phyloP scores from a whole-genome alignment of 2,797 vertebrate species.

The Xyrichtys novacula region DNA sequence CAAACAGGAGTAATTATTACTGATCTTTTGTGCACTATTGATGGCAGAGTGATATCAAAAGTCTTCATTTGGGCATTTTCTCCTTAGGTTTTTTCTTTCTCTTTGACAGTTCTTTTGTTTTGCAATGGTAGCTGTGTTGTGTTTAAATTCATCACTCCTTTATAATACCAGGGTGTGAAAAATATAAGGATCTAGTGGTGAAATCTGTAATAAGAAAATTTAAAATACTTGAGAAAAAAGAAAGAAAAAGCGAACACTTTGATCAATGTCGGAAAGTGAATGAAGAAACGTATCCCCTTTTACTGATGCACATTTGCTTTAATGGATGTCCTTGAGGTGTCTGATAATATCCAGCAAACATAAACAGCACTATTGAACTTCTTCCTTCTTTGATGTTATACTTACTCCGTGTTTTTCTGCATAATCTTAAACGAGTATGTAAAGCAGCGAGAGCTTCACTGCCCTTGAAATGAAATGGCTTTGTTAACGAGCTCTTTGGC shows the following conservation, averaged over 20 bases:
- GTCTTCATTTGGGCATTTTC: too few species aligned
- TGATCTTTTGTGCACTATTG: too few species aligned
- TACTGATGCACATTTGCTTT: conserved; percentile 3
- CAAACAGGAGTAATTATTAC: too few species aligned
- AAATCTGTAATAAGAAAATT: too few species aligned
- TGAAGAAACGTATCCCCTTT: conserved; percentile 17
- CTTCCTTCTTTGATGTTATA: not conserved
- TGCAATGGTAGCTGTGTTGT: too few species aligned
- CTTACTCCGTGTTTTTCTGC: not conserved
- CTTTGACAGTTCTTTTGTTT: too few species aligned
- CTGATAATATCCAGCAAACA: not conserved
- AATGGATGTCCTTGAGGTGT: not conserved
- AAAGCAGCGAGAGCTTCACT: conserved; percentile 12
- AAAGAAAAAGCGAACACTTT: not conserved
- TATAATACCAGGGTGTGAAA: too few species aligned
- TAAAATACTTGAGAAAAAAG: too few species aligned
- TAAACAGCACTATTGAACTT: not conserved
- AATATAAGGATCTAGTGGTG: too few species aligned
- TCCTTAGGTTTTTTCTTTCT: too few species aligned
- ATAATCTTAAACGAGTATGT: not conserved
- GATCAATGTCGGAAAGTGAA: not conserved
- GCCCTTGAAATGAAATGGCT: conserved; percentile 48
- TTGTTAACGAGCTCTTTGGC: conserved; percentile 48
- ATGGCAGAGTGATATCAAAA: too few species aligned
- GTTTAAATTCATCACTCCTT: too few species aligned